Percentiles rank a stretch among this genome's conserved stretches.
Conservation (phyloP, 2,797 vertebrate species). For the Loriculus beryllinus region DNA sequence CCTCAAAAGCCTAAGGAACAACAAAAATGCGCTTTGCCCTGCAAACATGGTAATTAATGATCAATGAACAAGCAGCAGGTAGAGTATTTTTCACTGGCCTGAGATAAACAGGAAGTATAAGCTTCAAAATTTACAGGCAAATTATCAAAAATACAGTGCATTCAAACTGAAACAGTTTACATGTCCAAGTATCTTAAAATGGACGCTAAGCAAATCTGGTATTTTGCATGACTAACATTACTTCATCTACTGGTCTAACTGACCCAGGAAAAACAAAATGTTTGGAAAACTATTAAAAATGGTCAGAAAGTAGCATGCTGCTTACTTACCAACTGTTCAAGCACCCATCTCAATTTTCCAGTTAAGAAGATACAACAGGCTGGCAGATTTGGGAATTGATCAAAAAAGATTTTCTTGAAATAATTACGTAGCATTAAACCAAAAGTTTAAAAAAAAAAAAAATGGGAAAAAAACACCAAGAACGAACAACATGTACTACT, state of each 20-base stretch:
- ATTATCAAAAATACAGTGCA: conserved; percentile 60
- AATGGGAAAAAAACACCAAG: not conserved
- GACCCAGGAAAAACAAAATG: conserved; percentile 65
- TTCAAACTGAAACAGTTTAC: conserved; percentile 51
- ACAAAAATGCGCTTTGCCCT: conserved; percentile 42
- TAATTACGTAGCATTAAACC: conserved; percentile 75
- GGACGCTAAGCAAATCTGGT: conserved; percentile 56
- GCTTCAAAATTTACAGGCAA: conserved; percentile 66
- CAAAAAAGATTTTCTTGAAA: conserved; percentile 79
- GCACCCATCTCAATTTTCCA: conserved; percentile 80
- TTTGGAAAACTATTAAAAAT: conserved; percentile 71
- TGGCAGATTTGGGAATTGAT: conserved; percentile 81
- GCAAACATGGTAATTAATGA: conserved; percentile 63
- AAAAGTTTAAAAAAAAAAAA: conserved; percentile 41
- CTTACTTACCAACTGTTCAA: conserved; percentile 82
- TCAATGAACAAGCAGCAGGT: conserved; percentile 51
- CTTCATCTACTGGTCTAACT: conserved; percentile 46
- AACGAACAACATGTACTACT: conserved; percentile 71
- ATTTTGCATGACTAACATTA: conserved; percentile 25
- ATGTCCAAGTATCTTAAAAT: conserved; percentile 53
- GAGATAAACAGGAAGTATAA: conserved; percentile 72
- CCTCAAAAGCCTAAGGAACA: conserved; percentile 66
- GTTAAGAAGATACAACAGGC: conserved; percentile 80
- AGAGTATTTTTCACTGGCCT: conserved; percentile 53
- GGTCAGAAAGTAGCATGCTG: conserved; percentile 75